Evolutionary conservation across 2,888 invertebrate genomes (phyloP).

Genomic region (Orchesella flavescens): DNA sequence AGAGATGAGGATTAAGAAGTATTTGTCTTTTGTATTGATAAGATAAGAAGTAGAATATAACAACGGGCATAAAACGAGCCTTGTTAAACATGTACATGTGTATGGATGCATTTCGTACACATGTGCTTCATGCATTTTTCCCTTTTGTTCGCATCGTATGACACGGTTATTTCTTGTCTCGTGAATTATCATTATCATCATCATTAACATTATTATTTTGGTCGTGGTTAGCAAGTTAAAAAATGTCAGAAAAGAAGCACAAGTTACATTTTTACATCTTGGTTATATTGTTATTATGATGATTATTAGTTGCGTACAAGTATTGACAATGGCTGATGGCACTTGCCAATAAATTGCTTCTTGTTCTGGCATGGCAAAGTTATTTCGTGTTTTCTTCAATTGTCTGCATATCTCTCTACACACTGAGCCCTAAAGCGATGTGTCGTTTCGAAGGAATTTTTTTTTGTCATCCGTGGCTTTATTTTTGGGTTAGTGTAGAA

Average conservation of each 20-base stretch:
- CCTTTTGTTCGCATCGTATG: neutral
- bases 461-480: slow-evolving; percentile 34
- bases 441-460: neutral
- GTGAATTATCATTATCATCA: neutral
- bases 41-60: no score
- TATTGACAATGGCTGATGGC: slow-evolving; percentile 29
- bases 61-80: no score
- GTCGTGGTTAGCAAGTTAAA: neutral
- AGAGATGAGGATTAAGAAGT: slow-evolving; percentile 23
- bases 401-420: neutral
- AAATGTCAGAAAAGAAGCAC: neutral
- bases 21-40: slow-evolving; percentile 5
- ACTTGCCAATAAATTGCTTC: slow-evolving; percentile 41
- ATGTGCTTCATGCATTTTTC: neutral
- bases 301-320: neutral
- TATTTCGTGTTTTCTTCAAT: slow-evolving; percentile 4
- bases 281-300: slow-evolving; percentile 10
- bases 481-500: slow-evolving; percentile 18
- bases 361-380: slow-evolving; percentile 3
- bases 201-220: neutral
- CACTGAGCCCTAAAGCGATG: slow-evolving; percentile 20
- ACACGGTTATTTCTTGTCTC: slow-evolving; percentile 4
- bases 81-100: no score
- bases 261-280: slow-evolving; percentile 9
- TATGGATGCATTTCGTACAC: neutral